Evolutionary conservation across 2,888 invertebrate species (phyloP).

Genomic region (Limnephilus marmoratus): DNA sequence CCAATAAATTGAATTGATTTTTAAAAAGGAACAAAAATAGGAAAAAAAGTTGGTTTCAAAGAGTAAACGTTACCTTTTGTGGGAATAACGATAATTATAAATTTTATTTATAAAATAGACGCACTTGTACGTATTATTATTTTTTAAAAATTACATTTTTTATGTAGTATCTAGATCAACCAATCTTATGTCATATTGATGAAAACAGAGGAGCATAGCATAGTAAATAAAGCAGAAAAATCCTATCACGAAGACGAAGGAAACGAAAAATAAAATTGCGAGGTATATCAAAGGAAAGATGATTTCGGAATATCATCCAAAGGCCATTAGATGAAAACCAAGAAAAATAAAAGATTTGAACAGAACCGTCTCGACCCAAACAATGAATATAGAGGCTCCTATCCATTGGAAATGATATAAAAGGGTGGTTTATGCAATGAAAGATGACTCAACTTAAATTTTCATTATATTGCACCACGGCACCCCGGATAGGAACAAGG

Average conservation of each 20-base stretch:
- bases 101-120: no score
- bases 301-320: constrained; percentile 17
- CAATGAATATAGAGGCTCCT: background rate
- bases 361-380: background rate
- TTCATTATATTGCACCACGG: background rate
- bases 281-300: background rate
- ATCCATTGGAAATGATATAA: background rate
- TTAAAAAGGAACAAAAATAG: no score
- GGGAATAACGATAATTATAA: no score
- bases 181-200: background rate
- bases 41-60: no score
- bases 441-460: background rate
- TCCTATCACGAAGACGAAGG: background rate
- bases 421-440: background rate
- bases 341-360: background rate
- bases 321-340: constrained; percentile 6
- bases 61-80: no score
- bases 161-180: background rate
- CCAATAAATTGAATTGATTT: no score
- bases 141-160: background rate
- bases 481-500: background rate
- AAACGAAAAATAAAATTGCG: background rate
- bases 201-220: background rate
- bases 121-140: background rate
- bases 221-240: background rate